These are phyloP conservation scores for Acleris literana DNA, from an alignment of 2,888 invertebrate genomes.

Conservation along the genomic window DNA sequence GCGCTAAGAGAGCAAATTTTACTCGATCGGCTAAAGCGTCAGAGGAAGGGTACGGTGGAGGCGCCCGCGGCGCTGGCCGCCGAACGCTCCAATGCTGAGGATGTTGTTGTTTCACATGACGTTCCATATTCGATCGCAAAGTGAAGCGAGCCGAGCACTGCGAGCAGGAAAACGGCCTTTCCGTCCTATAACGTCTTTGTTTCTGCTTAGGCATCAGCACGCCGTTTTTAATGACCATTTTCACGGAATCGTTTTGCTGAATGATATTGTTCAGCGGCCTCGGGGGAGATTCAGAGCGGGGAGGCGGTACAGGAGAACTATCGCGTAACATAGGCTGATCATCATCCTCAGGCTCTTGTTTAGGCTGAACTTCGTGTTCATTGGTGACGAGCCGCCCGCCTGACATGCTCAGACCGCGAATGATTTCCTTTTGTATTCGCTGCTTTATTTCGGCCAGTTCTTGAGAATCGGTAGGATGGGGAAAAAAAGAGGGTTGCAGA, in stretches of 20 bases:
- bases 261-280: constrained; percentile 72
- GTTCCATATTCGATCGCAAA: constrained; percentile 96
- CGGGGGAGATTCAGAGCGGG: constrained; percentile 75
- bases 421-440: constrained; percentile 86
- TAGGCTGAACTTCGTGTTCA: constrained; percentile 66
- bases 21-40: constrained; percentile 76
- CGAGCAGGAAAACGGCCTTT: constrained; percentile 94
- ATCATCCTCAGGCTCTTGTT: constrained; percentile 81
- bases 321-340: constrained; percentile 73
- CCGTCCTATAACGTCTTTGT: constrained; percentile 94
- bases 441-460: constrained; percentile 88
- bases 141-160: constrained; percentile 96
- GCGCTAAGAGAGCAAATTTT: constrained; percentile 90
- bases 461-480: constrained; percentile 81
- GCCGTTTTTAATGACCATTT: constrained; percentile 96
- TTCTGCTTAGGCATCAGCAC: constrained; percentile 96
- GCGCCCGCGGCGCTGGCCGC: constrained; percentile 81
- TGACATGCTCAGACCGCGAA: constrained; percentile 86
- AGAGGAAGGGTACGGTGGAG: constrained; percentile 64
- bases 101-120: constrained; percentile 97
- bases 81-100: constrained; percentile 94
- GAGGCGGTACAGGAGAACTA: constrained; percentile 71
- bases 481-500: constrained; percentile 83
- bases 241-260: constrained; percentile 86
- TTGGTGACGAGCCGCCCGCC: constrained; percentile 85